A percentile compares a stretch with the other conserved stretches of the same genome.
Evolutionary conservation across 2,113 vertebrate genomes (phyloP).

Genomic region (Neofelis nebulosa): DNA sequence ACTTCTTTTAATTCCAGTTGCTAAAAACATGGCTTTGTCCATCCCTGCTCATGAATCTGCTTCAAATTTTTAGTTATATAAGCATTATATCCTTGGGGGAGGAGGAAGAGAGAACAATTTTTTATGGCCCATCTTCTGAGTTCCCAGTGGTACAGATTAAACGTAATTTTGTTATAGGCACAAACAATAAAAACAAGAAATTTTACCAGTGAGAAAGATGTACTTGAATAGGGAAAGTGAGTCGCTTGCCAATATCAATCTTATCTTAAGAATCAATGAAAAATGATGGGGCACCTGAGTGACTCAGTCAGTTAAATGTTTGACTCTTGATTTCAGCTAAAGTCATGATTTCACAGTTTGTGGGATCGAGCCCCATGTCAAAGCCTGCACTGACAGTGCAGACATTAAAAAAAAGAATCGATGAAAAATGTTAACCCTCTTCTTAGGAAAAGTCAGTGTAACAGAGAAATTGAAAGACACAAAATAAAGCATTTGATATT

Average conservation of each 20-base stretch:
- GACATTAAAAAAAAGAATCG: neutral
- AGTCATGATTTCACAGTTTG: too few relatives aligned
- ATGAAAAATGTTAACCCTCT: neutral
- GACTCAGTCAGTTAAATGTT: too few relatives aligned
- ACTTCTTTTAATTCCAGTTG: neutral
- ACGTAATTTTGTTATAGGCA: neutral
- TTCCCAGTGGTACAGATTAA: neutral
- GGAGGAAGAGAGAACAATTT: neutral
- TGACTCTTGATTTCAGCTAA: too few relatives aligned
- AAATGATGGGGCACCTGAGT: neutral
- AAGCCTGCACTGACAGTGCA: too few relatives aligned
- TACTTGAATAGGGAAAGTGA: neutral
- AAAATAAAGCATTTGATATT: neutral
- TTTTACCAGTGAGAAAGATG: neutral
- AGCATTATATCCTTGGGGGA: neutral
- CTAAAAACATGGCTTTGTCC: neutral
- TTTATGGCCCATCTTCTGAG: neutral
- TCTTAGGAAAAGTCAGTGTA: neutral
- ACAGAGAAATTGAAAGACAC: neutral
- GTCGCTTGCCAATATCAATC: neutral
- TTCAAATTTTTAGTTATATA: neutral
- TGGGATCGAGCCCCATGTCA: too few relatives aligned
- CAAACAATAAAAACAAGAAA: neutral
- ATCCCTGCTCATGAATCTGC: neutral
- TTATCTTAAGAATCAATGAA: neutral